Percentiles rank a stretch among this genome's conserved stretches.
Evolutionary conservation across 2,797 vertebrate genomes (phyloP).

Genomic region (Australoheros facetus): DNA sequence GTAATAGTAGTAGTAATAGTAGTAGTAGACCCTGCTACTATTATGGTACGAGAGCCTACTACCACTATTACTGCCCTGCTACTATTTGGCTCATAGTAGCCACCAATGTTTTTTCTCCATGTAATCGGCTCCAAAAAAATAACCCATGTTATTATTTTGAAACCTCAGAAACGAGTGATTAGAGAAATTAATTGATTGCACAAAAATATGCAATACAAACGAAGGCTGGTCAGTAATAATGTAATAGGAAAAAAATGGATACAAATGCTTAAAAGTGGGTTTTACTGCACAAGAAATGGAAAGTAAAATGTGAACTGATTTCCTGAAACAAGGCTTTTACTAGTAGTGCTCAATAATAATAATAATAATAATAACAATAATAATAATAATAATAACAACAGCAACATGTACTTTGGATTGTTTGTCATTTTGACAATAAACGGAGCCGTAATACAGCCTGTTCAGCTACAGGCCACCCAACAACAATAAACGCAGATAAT

Average conservation of each 20-base stretch:
- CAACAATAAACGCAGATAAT: constrained; percentile 57
- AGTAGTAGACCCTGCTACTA: not conserved
- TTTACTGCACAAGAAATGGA: not conserved
- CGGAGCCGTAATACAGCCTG: not conserved
- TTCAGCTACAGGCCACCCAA: constrained; percentile 8
- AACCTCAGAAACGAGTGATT: not conserved
- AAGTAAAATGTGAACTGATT: not conserved
- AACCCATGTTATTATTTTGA: not conserved
- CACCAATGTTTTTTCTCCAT: not conserved
- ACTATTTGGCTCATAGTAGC: not conserved
- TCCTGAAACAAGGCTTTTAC: not conserved
- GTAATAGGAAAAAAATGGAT: not conserved
- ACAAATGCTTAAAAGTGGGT: fast-evolving
- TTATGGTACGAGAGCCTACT: no score
- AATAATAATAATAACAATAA: not conserved
- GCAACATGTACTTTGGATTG: not conserved
- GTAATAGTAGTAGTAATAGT: not conserved
- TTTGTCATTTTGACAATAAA: constrained; percentile 38
- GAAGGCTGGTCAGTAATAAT: not conserved
- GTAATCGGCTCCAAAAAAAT: no score
- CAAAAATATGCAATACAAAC: not conserved
- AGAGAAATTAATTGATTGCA: not conserved
- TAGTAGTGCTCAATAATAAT: not conserved
- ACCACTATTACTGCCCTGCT: no score
- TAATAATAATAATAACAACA: not conserved